Conservation (phyloP, 2,113 vertebrate species). For the Thamnophis sirtalis region DNA sequence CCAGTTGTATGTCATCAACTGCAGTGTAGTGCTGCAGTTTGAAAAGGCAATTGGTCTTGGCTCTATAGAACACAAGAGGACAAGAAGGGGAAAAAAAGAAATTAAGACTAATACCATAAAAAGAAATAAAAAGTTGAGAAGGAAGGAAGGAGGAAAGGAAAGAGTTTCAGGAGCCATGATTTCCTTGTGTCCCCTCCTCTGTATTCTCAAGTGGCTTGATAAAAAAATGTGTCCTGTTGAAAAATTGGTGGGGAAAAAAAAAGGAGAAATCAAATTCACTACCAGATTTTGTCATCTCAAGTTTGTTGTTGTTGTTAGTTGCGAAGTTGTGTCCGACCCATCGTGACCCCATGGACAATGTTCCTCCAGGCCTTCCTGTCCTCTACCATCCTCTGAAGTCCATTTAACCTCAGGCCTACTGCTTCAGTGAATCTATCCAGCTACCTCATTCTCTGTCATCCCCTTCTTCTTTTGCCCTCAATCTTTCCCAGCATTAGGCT, state of each 20-base stretch:
- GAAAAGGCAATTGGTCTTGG: neutral
- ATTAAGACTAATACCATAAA: neutral
- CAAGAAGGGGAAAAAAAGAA: neutral
- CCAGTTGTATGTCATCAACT: neutral
- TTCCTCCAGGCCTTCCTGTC: too few species aligned
- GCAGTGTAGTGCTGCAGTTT: neutral
- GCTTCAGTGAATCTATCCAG: too few species aligned
- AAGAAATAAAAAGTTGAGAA: neutral
- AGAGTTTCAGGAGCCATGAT: neutral
- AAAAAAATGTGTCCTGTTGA: neutral
- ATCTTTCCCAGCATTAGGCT: too few species aligned
- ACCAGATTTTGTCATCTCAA: neutral
- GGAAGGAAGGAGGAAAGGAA: neutral
- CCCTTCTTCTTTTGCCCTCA: too few species aligned
- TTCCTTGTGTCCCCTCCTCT: neutral
- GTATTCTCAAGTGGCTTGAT: neutral
- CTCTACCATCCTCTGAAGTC: too few species aligned
- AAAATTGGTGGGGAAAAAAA: neutral
- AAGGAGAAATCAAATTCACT: neutral
- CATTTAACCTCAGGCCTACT: too few species aligned
- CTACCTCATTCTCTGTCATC: too few species aligned
- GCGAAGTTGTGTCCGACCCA: too few species aligned
- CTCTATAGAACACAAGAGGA: neutral
- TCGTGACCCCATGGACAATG: too few species aligned
- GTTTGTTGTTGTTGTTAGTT: too few species aligned